phyloP scores from a whole-genome alignment of 2,888 invertebrate species.

The Cristatella mucedo region DNA sequence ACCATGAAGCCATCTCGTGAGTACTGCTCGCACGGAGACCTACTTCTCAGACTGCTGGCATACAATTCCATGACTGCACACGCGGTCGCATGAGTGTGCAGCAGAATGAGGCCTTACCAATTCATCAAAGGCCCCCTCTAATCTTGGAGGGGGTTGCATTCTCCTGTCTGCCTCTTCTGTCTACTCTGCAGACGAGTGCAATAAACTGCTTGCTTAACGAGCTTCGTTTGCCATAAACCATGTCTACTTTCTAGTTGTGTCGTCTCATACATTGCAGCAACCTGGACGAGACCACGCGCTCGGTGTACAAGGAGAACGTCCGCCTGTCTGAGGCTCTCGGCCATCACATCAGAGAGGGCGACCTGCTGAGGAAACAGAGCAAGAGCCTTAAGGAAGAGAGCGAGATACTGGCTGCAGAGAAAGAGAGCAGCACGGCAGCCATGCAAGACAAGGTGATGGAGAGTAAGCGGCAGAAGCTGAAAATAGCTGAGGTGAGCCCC shows the following conservation, averaged over 20 bases:
- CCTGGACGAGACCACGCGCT: slow-evolving; percentile 36
- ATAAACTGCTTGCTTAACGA: no score
- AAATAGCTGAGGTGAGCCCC: slow-evolving; percentile 9
- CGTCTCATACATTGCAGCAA: slow-evolving; percentile 18
- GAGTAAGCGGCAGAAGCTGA: slow-evolving; percentile 3
- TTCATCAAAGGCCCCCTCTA: no score
- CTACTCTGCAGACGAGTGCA: no score
- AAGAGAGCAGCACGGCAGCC: slow-evolving; percentile 29
- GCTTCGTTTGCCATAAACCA: no score
- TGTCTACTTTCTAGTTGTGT: neutral
- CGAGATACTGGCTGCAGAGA: slow-evolving; percentile 22
- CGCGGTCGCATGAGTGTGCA: no score
- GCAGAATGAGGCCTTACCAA: no score
- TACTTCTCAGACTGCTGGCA: no score
- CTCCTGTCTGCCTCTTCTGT: no score
- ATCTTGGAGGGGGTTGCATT: no score
- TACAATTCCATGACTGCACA: no score
- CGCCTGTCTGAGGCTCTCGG: slow-evolving; percentile 30
- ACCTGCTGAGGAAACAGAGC: slow-evolving; percentile 24
- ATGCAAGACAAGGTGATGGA: slow-evolving; percentile 26
- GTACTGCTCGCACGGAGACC: no score
- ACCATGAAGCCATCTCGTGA: slow-evolving; percentile 36
- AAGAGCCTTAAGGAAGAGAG: slow-evolving; percentile 24
- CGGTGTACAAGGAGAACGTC: slow-evolving; percentile 38
- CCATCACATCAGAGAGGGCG: slow-evolving; percentile 32